A percentile compares a stretch with the other conserved stretches of the same genome.
phyloP scores from a whole-genome alignment of 2,113 vertebrate species.

The Dromaius novaehollandiae region DNA sequence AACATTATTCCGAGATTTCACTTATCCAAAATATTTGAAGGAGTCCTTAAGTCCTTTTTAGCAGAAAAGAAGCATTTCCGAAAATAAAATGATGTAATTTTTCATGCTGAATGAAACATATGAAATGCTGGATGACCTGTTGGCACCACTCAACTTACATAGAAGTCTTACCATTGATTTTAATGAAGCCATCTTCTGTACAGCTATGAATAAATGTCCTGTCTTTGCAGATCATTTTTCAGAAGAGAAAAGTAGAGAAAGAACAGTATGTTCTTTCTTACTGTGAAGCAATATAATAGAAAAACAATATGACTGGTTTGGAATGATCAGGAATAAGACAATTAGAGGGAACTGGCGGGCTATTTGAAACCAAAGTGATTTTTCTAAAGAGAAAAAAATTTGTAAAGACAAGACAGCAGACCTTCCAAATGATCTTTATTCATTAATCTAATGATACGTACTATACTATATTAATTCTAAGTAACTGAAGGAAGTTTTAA shows the following conservation, averaged over 20 bases:
- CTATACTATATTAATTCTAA: neutral
- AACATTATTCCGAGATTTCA: neutral
- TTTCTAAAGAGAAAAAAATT: neutral
- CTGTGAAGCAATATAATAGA: neutral
- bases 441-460: neutral
- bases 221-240: neutral
- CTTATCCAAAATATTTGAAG: neutral
- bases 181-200: neutral
- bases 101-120: neutral
- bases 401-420: neutral
- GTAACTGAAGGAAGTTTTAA: neutral
- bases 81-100: neutral
- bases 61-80: neutral
- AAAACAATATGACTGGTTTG: neutral
- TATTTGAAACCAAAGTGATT: neutral
- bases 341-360: neutral
- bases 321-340: neutral
- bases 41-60: neutral
- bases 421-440: neutral
- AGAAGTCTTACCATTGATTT: neutral
- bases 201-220: neutral
- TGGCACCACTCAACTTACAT: neutral
- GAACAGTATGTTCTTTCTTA: neutral
- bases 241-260: neutral
- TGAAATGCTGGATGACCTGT: neutral